These are phyloP conservation scores for Loxodonta africana DNA, from an alignment of 2,113 vertebrate species.

Conservation along the genomic window DNA sequence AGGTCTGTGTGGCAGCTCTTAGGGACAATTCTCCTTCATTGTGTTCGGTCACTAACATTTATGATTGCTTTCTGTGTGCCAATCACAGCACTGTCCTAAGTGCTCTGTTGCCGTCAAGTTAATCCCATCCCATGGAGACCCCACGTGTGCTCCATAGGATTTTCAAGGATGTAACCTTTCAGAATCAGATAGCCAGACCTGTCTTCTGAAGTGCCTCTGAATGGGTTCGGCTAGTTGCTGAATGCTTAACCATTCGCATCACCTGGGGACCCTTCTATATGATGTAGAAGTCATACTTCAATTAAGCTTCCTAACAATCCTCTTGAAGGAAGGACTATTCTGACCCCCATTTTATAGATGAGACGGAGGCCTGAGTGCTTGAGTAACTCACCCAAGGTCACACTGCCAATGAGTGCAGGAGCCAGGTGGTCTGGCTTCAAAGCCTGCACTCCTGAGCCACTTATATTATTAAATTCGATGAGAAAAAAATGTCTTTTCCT, in stretches of 20 bases:
- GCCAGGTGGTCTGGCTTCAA: neutral
- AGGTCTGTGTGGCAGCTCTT: neutral
- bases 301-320: neutral
- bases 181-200: neutral
- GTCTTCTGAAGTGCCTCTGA: neutral
- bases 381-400: neutral
- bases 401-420: neutral
- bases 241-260: neutral
- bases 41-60: neutral
- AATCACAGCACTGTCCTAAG: neutral
- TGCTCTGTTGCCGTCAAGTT: neutral
- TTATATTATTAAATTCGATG: neutral
- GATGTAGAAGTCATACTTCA: neutral
- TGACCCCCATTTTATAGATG: neutral
- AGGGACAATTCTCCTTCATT: neutral
- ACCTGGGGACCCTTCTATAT: neutral
- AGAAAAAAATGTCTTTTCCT: neutral
- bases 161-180: neutral
- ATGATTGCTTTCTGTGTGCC: neutral
- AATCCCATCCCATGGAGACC: neutral
- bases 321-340: neutral
- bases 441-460: neutral
- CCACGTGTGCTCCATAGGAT: neutral
- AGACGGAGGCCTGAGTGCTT: neutral
- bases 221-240: neutral